These are phyloP conservation scores for Diuraphis noxia DNA, from an alignment of 1,140 invertebrate genomes.

Conservation along the genomic window DNA sequence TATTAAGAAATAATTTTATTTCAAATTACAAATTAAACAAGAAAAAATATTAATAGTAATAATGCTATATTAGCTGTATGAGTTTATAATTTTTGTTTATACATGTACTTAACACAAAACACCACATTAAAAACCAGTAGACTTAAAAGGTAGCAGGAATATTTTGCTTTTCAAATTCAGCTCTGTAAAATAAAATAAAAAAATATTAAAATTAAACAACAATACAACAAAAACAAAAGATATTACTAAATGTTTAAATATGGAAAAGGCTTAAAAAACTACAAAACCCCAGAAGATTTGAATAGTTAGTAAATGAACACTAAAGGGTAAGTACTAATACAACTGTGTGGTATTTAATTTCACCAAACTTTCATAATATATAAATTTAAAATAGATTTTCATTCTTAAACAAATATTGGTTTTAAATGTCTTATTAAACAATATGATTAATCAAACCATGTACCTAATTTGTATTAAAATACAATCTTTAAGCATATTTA, in stretches of 20 bases:
- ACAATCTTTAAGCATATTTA: too few species aligned
- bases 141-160: slow-evolving; percentile 31
- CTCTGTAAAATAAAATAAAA: slow-evolving; percentile 20
- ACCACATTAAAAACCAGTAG: neutral
- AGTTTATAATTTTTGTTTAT: neutral
- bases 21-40: neutral
- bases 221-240: neutral
- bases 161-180: slow-evolving; percentile 42
- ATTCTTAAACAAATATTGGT: neutral
- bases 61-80: neutral
- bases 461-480: too few species aligned
- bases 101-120: neutral
- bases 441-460: neutral
- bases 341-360: too few species aligned
- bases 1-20: neutral
- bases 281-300: neutral
- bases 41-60: neutral
- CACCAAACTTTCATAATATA: neutral
- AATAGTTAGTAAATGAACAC: neutral
- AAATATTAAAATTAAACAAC: neutral
- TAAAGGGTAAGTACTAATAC: too few species aligned
- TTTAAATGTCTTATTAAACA: neutral
- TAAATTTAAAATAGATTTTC: neutral
- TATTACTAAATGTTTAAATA: neutral
- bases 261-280: neutral